phyloP scores from a whole-genome alignment of 2,888 invertebrate species.

The Xestia sexstrigata region DNA sequence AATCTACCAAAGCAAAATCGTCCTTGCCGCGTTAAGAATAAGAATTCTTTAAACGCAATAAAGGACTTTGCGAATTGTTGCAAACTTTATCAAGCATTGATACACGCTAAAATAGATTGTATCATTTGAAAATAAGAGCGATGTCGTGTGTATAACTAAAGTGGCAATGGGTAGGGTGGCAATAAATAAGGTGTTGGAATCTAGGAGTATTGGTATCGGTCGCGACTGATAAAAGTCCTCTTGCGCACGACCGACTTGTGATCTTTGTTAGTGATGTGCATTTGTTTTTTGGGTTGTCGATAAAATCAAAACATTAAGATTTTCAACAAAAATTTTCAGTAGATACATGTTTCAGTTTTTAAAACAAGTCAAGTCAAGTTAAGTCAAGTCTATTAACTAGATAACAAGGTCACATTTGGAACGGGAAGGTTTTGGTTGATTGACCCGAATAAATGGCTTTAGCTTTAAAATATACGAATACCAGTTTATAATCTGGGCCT shows the following conservation, averaged over 20 bases:
- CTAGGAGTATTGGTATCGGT: constrained; percentile 86
- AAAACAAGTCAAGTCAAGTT: no score
- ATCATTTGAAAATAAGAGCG: constrained; percentile 22
- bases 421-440: not conserved
- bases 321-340: not conserved
- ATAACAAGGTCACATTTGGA: not conserved
- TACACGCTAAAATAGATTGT: constrained; percentile 42
- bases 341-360: not conserved
- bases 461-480: not conserved
- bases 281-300: constrained; percentile 30
- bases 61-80: constrained; percentile 21
- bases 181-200: constrained; percentile 85
- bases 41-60: constrained; percentile 49
- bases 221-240: constrained; percentile 87
- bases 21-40: constrained; percentile 43
- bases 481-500: no score
- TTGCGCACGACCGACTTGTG: constrained; percentile 83
- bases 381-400: not conserved
- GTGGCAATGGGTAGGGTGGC: constrained; percentile 77
- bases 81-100: constrained; percentile 18
- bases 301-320: not conserved
- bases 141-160: constrained; percentile 5
- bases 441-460: not conserved
- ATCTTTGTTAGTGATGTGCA: constrained; percentile 76
- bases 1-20: constrained; percentile 33